Evolutionary conservation across 2,113 vertebrate genomes (phyloP).

Genomic region (Lophochroa leadbeateri): DNA sequence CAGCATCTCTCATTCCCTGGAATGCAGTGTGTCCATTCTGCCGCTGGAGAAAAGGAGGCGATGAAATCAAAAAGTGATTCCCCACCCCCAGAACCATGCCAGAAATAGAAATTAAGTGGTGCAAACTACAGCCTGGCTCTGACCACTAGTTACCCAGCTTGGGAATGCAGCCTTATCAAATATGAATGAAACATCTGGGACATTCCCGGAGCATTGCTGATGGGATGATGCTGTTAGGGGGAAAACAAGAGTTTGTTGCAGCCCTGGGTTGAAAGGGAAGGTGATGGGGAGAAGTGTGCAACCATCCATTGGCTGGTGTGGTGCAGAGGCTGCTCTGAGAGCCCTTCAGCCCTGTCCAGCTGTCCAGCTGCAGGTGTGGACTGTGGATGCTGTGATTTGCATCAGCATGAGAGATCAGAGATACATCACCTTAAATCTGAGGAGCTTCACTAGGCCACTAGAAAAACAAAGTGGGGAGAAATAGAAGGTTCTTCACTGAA

Average conservation of each 20-base stretch:
- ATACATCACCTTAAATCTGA: background rate
- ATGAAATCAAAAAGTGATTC: background rate
- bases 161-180: background rate
- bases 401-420: background rate
- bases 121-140: background rate
- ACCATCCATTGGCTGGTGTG: background rate
- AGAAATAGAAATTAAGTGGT: slow-evolving; percentile 4
- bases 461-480: background rate
- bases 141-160: background rate
- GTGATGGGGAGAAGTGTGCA: background rate
- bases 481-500: background rate
- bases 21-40: background rate
- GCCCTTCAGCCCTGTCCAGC: background rate
- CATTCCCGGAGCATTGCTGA: background rate
- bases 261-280: background rate
- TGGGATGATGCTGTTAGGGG: background rate
- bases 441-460: background rate
- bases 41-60: background rate
- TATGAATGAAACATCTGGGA: background rate
- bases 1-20: background rate
- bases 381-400: background rate
- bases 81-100: background rate
- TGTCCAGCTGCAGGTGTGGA: background rate
- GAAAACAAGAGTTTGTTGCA: background rate
- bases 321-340: background rate